A percentile compares a stretch with the other conserved stretches of the same genome.
phyloP scores from a whole-genome alignment of 2,797 vertebrate genomes.

The Selene dorsalis region DNA sequence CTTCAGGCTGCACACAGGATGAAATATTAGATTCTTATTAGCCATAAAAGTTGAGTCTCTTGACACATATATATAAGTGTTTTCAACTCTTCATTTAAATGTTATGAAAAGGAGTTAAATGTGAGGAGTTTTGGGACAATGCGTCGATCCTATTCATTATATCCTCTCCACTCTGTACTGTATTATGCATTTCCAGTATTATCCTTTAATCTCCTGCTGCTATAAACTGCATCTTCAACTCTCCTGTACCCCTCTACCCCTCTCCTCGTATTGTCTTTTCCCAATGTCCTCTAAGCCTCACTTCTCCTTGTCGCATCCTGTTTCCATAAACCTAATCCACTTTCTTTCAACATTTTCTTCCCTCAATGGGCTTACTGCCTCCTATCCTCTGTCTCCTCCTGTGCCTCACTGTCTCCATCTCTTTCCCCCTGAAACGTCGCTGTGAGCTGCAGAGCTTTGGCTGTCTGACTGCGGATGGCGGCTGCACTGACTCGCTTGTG shows the following conservation, averaged over 20 bases:
- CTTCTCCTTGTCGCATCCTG: slow-evolving; percentile 52
- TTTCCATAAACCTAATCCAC: slow-evolving; percentile 54
- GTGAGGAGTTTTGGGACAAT: background rate
- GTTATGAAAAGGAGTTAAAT: slow-evolving; percentile 2
- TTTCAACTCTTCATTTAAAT: slow-evolving; percentile 10
- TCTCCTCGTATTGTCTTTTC: slow-evolving; percentile 24
- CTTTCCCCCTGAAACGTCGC: background rate
- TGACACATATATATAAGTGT: background rate
- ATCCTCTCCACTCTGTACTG: slow-evolving; percentile 2
- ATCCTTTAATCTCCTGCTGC: slow-evolving; percentile 41
- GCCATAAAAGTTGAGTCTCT: slow-evolving; percentile 19
- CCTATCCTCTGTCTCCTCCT: slow-evolving; percentile 19
- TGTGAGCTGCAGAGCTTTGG: slow-evolving; percentile 33
- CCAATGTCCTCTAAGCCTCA: slow-evolving; percentile 42
- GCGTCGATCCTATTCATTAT: background rate
- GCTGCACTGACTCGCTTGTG: slow-evolving; percentile 31
- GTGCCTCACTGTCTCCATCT: slow-evolving; percentile 12
- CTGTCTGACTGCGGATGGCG: slow-evolving; percentile 16
- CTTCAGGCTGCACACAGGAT: slow-evolving; percentile 13
- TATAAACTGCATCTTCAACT: slow-evolving; percentile 16
- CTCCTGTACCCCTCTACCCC: background rate
- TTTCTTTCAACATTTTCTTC: slow-evolving; percentile 3
- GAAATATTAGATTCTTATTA: slow-evolving; percentile 26
- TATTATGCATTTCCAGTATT: slow-evolving; percentile 18
- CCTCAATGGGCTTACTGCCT: background rate